Percentiles rank a stretch among this genome's conserved stretches.
Conservation (phyloP, 2,888 invertebrate species). For the Apamea crenata region DNA sequence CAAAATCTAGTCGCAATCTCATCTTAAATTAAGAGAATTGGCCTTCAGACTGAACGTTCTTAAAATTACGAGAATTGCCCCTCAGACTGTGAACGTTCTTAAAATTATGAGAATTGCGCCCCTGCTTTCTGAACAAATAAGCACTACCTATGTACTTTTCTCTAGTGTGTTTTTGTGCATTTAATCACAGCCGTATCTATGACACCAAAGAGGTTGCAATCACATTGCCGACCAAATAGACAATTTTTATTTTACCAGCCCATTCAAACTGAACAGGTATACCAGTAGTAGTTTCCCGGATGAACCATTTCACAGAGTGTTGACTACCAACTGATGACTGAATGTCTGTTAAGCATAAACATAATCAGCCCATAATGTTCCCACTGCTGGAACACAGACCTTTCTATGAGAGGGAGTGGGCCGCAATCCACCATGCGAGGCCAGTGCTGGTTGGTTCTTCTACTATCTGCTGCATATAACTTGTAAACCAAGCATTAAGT, state of each 20-base stretch:
- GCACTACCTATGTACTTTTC: background rate
- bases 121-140: background rate
- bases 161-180: background rate
- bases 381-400: background rate
- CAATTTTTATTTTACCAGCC: background rate
- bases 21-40: too few relatives aligned
- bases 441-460: background rate
- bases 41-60: too few relatives aligned
- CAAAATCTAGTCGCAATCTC: too few relatives aligned
- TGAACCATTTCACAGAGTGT: background rate
- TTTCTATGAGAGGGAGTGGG: background rate
- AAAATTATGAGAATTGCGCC: too few relatives aligned
- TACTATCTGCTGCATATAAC: background rate
- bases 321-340: background rate
- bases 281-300: background rate
- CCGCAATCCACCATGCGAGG: background rate
- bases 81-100: too few relatives aligned
- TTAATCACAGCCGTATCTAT: background rate
- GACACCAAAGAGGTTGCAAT: background rate
- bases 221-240: background rate
- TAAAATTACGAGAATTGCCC: too few relatives aligned
- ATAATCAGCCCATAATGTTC: background rate
- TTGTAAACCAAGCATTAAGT: background rate
- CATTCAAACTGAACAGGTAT: background rate
- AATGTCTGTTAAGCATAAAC: background rate